Percentiles rank a stretch among this genome's conserved stretches.
Conservation (phyloP, 2,113 vertebrate species). For the Rhipidura dahli region DNA sequence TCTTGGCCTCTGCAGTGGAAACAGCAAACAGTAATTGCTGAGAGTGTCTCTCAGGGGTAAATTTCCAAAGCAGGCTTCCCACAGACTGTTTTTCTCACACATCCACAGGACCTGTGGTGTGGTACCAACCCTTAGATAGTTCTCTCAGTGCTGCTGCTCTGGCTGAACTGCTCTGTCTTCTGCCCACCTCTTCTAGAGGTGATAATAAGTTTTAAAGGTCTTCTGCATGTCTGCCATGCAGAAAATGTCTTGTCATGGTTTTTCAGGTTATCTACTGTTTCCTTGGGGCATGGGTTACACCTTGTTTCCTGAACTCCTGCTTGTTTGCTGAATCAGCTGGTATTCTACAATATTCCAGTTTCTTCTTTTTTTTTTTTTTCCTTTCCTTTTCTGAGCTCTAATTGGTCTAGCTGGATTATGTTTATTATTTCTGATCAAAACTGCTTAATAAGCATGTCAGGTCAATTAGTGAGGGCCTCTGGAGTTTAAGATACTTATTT, state of each 20-base stretch:
- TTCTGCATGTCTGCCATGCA: neutral
- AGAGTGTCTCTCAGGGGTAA: neutral
- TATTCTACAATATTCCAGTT: neutral
- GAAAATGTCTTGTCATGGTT: neutral
- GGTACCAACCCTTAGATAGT: neutral
- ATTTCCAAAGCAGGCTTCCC: neutral
- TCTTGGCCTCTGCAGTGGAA: neutral
- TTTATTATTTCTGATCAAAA: conserved; percentile 45
- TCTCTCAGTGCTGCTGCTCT: neutral
- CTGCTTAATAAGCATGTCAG: conserved; percentile 43
- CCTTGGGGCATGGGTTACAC: neutral
- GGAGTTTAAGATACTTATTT: neutral
- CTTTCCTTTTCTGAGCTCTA: neutral
- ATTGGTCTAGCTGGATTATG: conserved; percentile 46
- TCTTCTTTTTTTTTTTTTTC: neutral
- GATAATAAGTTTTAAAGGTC: neutral
- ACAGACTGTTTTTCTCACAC: neutral
- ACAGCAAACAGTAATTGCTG: neutral
- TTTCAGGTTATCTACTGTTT: neutral
- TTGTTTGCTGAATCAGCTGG: conserved; percentile 37
- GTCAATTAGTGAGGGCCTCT: conserved; percentile 26
- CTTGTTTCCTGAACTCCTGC: neutral
- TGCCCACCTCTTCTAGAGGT: neutral
- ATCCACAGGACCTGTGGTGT: neutral
- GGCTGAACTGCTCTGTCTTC: neutral